Evolutionary conservation across 2,113 vertebrate genomes (phyloP), one percentile per base, ranked within the genome.

Genomic region (Gnathonemus longibarbis): DNA sequence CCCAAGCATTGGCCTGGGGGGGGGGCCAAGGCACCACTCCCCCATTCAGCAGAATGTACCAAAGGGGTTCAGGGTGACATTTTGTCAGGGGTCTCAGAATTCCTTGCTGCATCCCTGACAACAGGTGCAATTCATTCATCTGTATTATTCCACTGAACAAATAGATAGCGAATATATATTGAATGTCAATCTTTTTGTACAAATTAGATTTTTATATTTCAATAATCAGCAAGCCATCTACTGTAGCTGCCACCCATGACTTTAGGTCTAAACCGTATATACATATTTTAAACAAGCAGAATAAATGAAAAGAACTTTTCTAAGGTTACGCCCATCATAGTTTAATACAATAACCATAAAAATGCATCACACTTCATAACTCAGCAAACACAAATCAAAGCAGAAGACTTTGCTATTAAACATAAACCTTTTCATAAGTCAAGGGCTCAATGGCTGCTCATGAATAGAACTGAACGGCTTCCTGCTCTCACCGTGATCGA

Each of bases 401-500:
- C 70, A 5, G 27, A 17, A 35, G 10, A 17, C 13, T 24, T 77
- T 77, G 70, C 70, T 17, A 77, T 77, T 77, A 77, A 39, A 77
- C 70, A 77, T 17, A 35, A 77, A 77, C 70, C 70, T 39, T 77
- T 39, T 77, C 70, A 77, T 17, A 39, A 17, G 74, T 39, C 74
- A 80, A 39, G 35, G 31, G 35, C 35, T 17, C 4, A 15, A 17
- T 2, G 27, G 3, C 13, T 42, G 31, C 35, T 42, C 13, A n/a
- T n/a, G 56, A 62, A 3, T 0, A 15, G 21, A 5, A 2, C 7
- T 0, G 84, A 8, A n/a, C 5, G 0, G 19, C 27, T 35, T 11
- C n/a, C 48, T 19, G 31, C 49, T 0, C 96, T 97, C 92, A 98
- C 97, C 89, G 96, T 97, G 95, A 98, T 97, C 84, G 97, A 97